Evolutionary conservation across 2,888 invertebrate species (phyloP).

Genomic region (Noctua fimbriata): DNA sequence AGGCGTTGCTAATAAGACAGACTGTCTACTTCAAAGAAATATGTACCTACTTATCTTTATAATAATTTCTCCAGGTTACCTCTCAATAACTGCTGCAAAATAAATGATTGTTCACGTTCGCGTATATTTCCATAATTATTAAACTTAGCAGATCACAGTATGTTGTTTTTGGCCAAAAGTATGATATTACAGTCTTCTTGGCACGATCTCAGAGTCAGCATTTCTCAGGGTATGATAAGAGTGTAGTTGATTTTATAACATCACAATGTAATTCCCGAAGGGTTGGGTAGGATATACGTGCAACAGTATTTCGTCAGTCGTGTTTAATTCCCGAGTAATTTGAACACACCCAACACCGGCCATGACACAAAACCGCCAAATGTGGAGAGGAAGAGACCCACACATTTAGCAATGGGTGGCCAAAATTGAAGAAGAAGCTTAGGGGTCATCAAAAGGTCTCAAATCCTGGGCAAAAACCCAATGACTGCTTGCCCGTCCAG

Average conservation of each 20-base stretch:
- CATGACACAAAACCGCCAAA: too few relatives aligned
- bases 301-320: not conserved
- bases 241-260: not conserved
- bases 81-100: not conserved
- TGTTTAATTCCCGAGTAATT: not conserved
- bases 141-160: not conserved
- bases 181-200: not conserved
- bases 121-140: not conserved
- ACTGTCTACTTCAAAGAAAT: not conserved
- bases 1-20: not conserved
- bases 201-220: not conserved
- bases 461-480: not conserved
- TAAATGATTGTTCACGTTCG: not conserved
- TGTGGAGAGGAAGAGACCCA: too few relatives aligned
- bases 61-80: not conserved
- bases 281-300: not conserved
- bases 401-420: too few relatives aligned
- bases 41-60: not conserved
- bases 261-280: not conserved
- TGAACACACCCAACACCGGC: not conserved
- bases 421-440: too few relatives aligned
- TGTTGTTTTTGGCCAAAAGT: constrained; percentile 24
- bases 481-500: not conserved
- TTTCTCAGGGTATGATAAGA: not conserved
- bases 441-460: not conserved